phyloP scores from a whole-genome alignment of 2,888 invertebrate genomes.

The Drosophila paranaensis region DNA sequence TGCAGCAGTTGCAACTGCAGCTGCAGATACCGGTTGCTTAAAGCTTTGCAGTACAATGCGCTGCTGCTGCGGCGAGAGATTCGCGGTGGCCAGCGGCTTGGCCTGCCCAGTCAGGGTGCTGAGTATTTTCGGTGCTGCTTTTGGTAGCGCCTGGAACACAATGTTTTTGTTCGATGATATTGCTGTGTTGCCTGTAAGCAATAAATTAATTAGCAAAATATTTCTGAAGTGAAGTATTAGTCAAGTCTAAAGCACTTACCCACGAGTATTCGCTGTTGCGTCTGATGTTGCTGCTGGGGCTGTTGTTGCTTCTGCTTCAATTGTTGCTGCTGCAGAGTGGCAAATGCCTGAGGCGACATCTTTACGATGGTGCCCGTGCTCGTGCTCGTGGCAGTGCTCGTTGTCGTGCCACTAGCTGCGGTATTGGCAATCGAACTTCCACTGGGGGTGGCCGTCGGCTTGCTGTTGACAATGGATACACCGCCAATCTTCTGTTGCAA shows the following conservation, averaged over 20 bases:
- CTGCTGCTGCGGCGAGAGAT: conserved; percentile 83
- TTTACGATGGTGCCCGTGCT: conserved; percentile 79
- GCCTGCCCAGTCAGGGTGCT: conserved; percentile 46
- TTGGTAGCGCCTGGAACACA: conserved; percentile 65
- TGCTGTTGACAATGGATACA: conserved; percentile 64
- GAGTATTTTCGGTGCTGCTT: conserved; percentile 65
- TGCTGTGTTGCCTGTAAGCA: conserved; percentile 71
- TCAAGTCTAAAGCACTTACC: conserved; percentile 59
- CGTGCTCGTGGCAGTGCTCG: no score
- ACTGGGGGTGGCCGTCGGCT: conserved; percentile 24
- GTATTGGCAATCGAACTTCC: conserved; percentile 33
- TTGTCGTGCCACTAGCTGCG: conserved; percentile 46
- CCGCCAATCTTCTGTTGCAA: conserved; percentile 70
- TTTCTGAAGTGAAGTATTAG: background rate
- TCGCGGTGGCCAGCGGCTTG: conserved; percentile 65
- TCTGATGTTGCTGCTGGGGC: conserved; percentile 63
- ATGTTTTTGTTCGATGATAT: conserved; percentile 74
- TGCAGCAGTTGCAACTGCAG: background rate
- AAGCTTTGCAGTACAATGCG: conserved; percentile 83
- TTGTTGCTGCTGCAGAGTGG: conserved; percentile 83
- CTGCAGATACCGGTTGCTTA: conserved; percentile 73
- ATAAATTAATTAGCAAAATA: background rate
- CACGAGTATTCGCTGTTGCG: conserved; percentile 77
- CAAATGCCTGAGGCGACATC: conserved; percentile 83
- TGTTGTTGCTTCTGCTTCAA: conserved; percentile 68